These are phyloP conservation scores for Globicephala melas DNA, from an alignment of 2,113 vertebrate species.

Conservation along the genomic window DNA sequence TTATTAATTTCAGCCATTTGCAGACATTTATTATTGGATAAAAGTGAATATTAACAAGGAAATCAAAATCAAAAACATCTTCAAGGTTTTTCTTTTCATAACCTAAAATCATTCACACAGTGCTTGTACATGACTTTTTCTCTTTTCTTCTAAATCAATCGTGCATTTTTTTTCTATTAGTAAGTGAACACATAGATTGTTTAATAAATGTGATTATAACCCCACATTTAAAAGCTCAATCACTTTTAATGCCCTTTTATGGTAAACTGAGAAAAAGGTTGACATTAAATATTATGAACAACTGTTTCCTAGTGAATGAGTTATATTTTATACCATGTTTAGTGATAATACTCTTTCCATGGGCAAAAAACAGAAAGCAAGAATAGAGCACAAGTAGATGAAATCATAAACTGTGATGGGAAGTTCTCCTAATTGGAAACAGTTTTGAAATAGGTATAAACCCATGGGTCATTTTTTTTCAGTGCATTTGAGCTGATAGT, in stretches of 20 bases:
- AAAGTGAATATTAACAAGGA: slow-evolving; percentile 58
- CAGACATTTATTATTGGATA: slow-evolving; percentile 48
- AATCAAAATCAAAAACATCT: slow-evolving; percentile 58
- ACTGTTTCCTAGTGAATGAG: background rate
- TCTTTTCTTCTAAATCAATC: slow-evolving; percentile 77
- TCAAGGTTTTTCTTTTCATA: slow-evolving; percentile 69
- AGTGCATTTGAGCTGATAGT: background rate
- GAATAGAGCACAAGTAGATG: background rate
- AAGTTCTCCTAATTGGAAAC: background rate
- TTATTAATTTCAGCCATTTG: slow-evolving; percentile 32
- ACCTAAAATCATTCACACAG: slow-evolving; percentile 68
- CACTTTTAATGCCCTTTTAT: slow-evolving; percentile 67
- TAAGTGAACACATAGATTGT: slow-evolving; percentile 62
- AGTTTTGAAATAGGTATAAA: background rate
- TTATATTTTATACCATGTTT: background rate
- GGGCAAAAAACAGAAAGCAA: background rate
- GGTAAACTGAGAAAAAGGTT: slow-evolving; percentile 57
- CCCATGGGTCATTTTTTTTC: background rate
- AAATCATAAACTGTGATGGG: background rate
- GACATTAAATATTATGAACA: slow-evolving; percentile 42
- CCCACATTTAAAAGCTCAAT: slow-evolving; percentile 55
- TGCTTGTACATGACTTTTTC: slow-evolving; percentile 74
- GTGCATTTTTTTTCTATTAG: slow-evolving; percentile 70
- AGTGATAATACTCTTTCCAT: background rate
- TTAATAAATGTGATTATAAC: slow-evolving; percentile 73